A percentile compares a stretch with the other conserved stretches of the same genome.
Conservation (phyloP, 2,113 vertebrate species). For the Nycticebus coucang region DNA sequence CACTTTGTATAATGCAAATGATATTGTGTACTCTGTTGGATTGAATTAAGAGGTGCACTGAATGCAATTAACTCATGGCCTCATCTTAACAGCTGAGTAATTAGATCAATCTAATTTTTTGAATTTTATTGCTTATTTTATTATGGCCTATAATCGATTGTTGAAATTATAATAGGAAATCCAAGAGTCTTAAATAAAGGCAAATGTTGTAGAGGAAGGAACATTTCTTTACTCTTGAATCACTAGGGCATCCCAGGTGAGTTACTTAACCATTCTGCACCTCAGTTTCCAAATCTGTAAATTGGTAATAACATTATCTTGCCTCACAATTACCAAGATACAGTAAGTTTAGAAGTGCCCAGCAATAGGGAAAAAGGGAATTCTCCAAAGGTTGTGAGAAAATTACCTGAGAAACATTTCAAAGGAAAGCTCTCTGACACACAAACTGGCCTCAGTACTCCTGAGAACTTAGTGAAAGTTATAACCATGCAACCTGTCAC, state of each 20-base stretch:
- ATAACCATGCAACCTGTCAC: neutral
- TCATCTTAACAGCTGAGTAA: constrained; percentile 49
- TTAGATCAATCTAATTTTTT: constrained; percentile 65
- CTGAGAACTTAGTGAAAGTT: neutral
- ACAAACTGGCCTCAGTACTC: neutral
- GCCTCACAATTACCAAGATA: neutral
- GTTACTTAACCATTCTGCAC: neutral
- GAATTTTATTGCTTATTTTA: constrained; percentile 51
- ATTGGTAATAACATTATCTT: constrained; percentile 19
- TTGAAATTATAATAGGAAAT: constrained; percentile 53
- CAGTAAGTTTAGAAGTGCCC: constrained; percentile 1
- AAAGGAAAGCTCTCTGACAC: neutral
- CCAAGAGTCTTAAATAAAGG: constrained; percentile 27
- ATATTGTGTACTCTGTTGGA: constrained; percentile 23
- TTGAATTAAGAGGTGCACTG: constrained; percentile 72
- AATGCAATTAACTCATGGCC: constrained; percentile 69
- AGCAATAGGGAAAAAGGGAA: neutral
- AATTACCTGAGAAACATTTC: constrained; percentile 12
- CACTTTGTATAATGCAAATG: constrained; percentile 31
- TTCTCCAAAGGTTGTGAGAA: neutral
- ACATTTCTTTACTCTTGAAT: constrained; percentile 30
- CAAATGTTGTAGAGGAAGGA: constrained; percentile 23
- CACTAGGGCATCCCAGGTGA: neutral
- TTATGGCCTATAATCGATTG: constrained; percentile 4
- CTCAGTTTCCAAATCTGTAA: constrained; percentile 41